Evolutionary conservation across 2,888 invertebrate genomes (phyloP).

Genomic region (Xanthia icteritia): DNA sequence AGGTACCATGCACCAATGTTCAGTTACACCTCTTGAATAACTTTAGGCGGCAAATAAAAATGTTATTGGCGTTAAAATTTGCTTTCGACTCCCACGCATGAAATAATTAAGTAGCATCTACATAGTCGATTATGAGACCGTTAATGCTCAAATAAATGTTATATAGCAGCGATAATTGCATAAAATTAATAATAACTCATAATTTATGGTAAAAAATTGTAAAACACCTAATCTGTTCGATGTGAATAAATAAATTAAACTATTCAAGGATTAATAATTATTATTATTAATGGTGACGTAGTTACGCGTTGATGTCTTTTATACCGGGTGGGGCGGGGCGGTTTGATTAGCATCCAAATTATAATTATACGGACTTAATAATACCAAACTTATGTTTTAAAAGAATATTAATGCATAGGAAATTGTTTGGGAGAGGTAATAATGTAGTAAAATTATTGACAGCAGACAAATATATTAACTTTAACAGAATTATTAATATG

Average conservation of each 20-base stretch:
- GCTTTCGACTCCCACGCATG: conserved; percentile 45
- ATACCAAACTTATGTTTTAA: conserved; percentile 14
- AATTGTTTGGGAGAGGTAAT: conserved; percentile 30
- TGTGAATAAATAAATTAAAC: conserved; percentile 45
- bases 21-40: conserved; percentile 47
- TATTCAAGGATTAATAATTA: conserved; percentile 38
- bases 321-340: conserved; percentile 67
- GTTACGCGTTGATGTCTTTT: conserved; percentile 86
- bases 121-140: conserved; percentile 43
- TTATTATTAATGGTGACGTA: conserved; percentile 26
- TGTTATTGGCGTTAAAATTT: conserved; percentile 24
- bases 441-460: conserved; percentile 49
- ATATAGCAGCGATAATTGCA: conserved; percentile 20
- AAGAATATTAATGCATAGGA: conserved; percentile 23
- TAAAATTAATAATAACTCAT: conserved; percentile 24
- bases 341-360: conserved; percentile 49
- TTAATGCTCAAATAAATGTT: conserved; percentile 26
- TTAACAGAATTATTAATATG: conserved; percentile 5
- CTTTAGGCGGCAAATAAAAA: conserved; percentile 31
- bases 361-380: conserved; percentile 33
- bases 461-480: conserved; percentile 23
- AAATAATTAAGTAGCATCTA: conserved; percentile 37
- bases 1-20: conserved; percentile 46
- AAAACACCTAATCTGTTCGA: conserved; percentile 37
- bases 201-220: conserved; percentile 38